Conservation (phyloP, 1,140 invertebrate species). For the Hylaeus anthracinus region DNA sequence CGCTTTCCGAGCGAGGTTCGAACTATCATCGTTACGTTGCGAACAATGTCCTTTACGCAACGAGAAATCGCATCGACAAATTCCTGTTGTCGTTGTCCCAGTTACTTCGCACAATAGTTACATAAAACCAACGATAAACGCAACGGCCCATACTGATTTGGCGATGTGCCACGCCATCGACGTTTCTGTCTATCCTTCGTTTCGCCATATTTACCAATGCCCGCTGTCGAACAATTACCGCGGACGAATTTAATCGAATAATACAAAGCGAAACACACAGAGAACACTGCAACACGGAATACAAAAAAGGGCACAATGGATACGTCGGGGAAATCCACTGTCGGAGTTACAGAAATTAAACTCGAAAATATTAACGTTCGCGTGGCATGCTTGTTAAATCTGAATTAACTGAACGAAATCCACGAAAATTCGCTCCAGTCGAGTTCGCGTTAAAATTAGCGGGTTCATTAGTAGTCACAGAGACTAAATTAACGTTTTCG, state of each 20-base stretch:
- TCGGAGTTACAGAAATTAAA: not conserved
- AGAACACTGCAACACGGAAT: not conserved
- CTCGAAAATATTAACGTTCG: not conserved
- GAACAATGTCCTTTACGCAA: not conserved
- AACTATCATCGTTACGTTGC: no score
- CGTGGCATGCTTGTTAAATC: not conserved
- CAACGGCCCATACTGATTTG: conserved; percentile 21
- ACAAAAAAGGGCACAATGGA: not conserved
- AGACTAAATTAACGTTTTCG: no score
- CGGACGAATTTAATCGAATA: conserved; percentile 23
- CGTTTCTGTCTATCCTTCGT: not conserved
- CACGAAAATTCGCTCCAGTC: not conserved
- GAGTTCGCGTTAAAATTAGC: no score
- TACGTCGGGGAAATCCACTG: not conserved
- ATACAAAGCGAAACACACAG: not conserved
- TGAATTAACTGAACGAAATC: no score
- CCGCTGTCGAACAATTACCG: conserved; percentile 28
- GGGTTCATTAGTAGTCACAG: no score
- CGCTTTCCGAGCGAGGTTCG: not conserved
- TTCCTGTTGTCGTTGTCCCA: conserved; percentile 27
- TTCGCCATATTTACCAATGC: conserved; percentile 25
- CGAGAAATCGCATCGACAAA: conserved; percentile 18
- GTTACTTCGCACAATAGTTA: conserved; percentile 29
- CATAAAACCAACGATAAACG: conserved; percentile 38
- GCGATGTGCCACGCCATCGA: conserved; percentile 31